phyloP scores from a whole-genome alignment of 2,113 vertebrate species.

The Thomomys bottae region DNA sequence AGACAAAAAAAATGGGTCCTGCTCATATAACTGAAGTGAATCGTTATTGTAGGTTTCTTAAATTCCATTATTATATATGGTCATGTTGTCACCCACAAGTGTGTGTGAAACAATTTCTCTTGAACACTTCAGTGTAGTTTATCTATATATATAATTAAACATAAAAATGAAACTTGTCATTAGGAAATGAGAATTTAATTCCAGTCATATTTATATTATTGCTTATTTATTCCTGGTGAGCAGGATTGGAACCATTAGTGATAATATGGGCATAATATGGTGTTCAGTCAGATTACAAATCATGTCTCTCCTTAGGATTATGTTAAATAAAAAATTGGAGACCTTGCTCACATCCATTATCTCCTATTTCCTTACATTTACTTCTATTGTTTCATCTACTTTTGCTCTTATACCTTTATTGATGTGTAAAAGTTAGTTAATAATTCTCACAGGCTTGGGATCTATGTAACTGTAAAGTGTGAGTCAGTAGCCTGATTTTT shows the following conservation, averaged over 20 bases:
- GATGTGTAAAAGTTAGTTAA: background rate
- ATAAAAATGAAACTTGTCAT: constrained; percentile 33
- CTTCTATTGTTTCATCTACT: background rate
- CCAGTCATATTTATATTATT: background rate
- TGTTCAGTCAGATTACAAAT: background rate
- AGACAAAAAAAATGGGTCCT: background rate
- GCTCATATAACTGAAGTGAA: background rate
- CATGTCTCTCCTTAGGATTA: background rate
- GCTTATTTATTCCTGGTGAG: background rate
- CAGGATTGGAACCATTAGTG: background rate
- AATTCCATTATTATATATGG: background rate
- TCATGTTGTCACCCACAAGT: background rate
- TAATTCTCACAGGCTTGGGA: background rate
- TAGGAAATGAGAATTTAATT: constrained; percentile 30
- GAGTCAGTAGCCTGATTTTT: background rate
- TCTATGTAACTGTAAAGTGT: background rate
- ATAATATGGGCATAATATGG: background rate
- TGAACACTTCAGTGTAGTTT: background rate
- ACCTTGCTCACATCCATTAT: background rate
- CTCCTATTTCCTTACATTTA: background rate
- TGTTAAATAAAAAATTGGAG: constrained; percentile 23
- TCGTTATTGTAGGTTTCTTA: background rate
- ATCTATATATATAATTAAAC: constrained; percentile 40
- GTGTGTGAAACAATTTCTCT: background rate
- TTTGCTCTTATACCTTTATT: background rate